Evolutionary conservation across 2,888 invertebrate genomes (phyloP), one percentile per base, ranked within the genome.

Genomic region (Baccha elongata): DNA sequence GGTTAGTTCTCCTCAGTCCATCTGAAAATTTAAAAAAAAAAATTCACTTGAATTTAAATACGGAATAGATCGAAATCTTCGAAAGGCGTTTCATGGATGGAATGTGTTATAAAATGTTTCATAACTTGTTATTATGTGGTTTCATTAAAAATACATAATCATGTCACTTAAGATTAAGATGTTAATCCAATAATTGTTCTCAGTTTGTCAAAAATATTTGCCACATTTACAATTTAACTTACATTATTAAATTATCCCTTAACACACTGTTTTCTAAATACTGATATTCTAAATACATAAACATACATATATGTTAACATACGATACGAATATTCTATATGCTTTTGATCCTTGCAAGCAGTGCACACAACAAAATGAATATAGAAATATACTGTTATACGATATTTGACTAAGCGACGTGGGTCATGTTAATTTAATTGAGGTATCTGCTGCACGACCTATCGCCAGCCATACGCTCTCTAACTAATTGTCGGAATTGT

Each of bases 401-500:
- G 17, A 46, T 75, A 75, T 65, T 62, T 53, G 53, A 71, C 71
- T 76, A 53, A 37, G 46, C 46, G 42, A 67, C 76, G 53, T 81
- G 52, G 81, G 81, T 81, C 81, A 76, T 81, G 81, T 81, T 81
- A 81, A 81, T 76, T 76, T 81, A 76, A 81, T 81, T 81, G 71
- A 76, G 76, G 76, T 60, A 73, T 72, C 62, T 74, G 58, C 46
- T 40, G 6, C 6, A 60, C 65, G 60, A 81, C 46, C 65, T 42
- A 60, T 48, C 55, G 29, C 48, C 17, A 19, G 10, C 15, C 32
- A 17, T 50, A 37, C 29, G 26, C 62, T 64, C 62, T 64, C 21
- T 10, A 37, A 46, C 46, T 73, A 72, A 72, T 73, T 81, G 69
- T 75, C 69, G 8, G 68, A 26, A 73, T 46, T 72, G 62, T 72